Evolutionary conservation across 2,797 vertebrate genomes (phyloP), one percentile per base, ranked within the genome.

Genomic region (Coregonus sp.): DNA sequence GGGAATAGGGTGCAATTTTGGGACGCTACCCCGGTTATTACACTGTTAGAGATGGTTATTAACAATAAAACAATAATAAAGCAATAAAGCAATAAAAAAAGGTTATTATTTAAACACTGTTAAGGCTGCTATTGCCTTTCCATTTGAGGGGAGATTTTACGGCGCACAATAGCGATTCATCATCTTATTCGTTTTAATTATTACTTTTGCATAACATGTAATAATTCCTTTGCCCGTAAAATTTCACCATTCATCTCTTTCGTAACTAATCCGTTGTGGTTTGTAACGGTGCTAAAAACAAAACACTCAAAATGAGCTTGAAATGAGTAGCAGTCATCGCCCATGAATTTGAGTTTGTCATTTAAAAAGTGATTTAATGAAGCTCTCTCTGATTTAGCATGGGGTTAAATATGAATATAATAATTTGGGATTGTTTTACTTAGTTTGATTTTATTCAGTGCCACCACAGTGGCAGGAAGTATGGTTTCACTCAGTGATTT

Each of bases 111-210:
- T 59, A 3, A 63, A 25, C 56, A 40, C 56, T 20, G 56, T 15
- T 25, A 68, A 70, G 47, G 72, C 69, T 75, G 74, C 75, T 74
- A 78, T 70, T 72, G 70, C 73, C 67, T 77, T 77, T 70, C 78
- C 37, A 74, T 73, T 72, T 72, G 50, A 15, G 25, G n/a, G 11
- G 25, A 72, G 47, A 72, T 52, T 51, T 51, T 51, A 51, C 20
- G 25, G 37, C 4, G 0, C 37, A 54, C 52, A 31, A 51, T 29
- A 33, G 59, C 3, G 25, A 66, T 74, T 50, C 4, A 47, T 31
- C n/a, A 74, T 6, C 15, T 2, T 35, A 68, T 68, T 14, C 18
- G 0, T 14, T 67, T 68, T 33, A 25, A 25, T 15, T 3, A 70
- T 70, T 14, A 25, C 37, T 40, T 7, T 7, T 40, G 37, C 5